These are phyloP conservation scores for Theretra japonica DNA, from an alignment of 2,888 invertebrate species.

Conservation along the genomic window DNA sequence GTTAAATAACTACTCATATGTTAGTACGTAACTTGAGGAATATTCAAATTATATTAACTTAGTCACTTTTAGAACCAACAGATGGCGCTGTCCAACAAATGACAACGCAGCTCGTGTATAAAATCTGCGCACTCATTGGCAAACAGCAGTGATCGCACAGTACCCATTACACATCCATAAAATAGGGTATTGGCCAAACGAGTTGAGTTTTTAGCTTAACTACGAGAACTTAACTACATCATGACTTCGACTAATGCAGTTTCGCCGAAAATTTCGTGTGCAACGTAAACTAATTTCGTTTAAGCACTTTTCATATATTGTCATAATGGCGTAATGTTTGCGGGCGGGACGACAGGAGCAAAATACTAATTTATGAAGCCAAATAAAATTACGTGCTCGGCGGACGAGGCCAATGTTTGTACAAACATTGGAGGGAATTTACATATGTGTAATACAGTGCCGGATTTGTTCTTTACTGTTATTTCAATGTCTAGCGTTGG, in stretches of 20 bases:
- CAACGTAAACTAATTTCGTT: slow-evolving; percentile 41
- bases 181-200: background rate
- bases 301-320: slow-evolving; percentile 34
- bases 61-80: background rate
- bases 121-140: background rate
- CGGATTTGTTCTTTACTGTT: background rate
- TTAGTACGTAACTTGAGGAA: too few species aligned
- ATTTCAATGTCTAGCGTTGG: background rate
- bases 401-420: background rate
- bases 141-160: background rate
- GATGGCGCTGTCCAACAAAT: background rate
- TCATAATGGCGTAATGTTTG: slow-evolving; percentile 5
- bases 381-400: slow-evolving; percentile 21
- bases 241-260: slow-evolving; percentile 44
- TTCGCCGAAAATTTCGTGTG: slow-evolving; percentile 43
- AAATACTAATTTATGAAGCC: slow-evolving; percentile 12
- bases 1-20: too few species aligned
- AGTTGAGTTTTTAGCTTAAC: slow-evolving; percentile 23
- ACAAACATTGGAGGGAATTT: background rate
- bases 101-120: background rate
- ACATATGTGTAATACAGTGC: background rate
- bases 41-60: background rate
- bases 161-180: slow-evolving; percentile 1
- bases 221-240: slow-evolving; percentile 11
- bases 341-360: background rate